Evolutionary conservation across 1,140 invertebrate genomes (phyloP).

Genomic region (Drosophila busckii): DNA sequence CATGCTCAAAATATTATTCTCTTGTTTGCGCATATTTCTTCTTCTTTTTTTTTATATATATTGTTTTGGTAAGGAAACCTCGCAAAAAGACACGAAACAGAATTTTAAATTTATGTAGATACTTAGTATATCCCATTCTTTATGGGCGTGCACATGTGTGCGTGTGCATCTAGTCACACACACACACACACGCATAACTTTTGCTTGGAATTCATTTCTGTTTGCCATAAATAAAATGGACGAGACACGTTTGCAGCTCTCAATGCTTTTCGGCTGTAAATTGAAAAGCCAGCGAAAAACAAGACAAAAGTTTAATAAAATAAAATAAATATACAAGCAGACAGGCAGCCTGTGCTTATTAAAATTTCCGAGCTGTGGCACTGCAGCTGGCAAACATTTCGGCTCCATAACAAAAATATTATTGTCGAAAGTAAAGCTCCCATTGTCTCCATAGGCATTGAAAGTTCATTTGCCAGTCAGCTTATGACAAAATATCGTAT

Average conservation of each 20-base stretch:
- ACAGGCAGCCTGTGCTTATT: slow-evolving; percentile 43
- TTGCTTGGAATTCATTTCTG: slow-evolving; percentile 32
- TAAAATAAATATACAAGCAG: too few species aligned
- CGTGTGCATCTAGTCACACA: too few species aligned
- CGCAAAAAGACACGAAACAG: slow-evolving; percentile 15
- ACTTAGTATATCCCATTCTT: slow-evolving; percentile 5
- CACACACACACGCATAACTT: slow-evolving; percentile 37
- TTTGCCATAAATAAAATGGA: slow-evolving; percentile 62
- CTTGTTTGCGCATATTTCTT: background rate
- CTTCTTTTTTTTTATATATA: background rate
- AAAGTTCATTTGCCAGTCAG: slow-evolving; percentile 2
- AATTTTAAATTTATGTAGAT: slow-evolving; percentile 62
- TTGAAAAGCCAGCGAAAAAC: slow-evolving; percentile 61
- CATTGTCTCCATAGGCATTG: slow-evolving; percentile 15
- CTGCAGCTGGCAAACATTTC: slow-evolving; percentile 57
- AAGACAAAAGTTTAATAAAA: too few species aligned
- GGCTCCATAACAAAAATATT: slow-evolving; percentile 22
- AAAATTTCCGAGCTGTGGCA: slow-evolving; percentile 51
- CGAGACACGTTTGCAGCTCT: slow-evolving; percentile 43
- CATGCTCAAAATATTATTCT: background rate
- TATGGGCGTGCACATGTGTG: background rate
- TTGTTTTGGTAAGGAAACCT: slow-evolving; percentile 24
- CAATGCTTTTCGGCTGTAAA: slow-evolving; percentile 47
- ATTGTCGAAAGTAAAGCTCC: slow-evolving; percentile 33
- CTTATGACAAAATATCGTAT: too few species aligned